Percentiles rank a stretch among this genome's conserved stretches.
These are phyloP conservation scores for Brachyhypopomus gauderio DNA, from an alignment of 2,113 vertebrate species.

Conservation along the genomic window DNA sequence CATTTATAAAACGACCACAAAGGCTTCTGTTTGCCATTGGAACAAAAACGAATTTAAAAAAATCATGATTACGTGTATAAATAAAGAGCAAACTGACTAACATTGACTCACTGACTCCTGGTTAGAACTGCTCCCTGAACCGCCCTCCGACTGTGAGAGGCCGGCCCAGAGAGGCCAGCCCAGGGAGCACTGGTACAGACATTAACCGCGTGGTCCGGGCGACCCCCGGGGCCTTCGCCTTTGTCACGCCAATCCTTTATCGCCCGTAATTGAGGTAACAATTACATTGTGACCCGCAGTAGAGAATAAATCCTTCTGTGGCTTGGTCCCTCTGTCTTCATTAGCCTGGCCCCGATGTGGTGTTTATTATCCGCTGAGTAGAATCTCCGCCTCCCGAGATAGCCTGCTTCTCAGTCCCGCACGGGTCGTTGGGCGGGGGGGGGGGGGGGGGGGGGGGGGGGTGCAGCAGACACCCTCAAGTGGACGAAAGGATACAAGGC, in stretches of 20 bases:
- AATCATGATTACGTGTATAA: background rate
- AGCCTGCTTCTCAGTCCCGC: background rate
- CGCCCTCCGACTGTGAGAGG: slow-evolving; percentile 5
- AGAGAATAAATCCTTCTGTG: slow-evolving; percentile 56
- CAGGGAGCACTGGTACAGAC: slow-evolving; percentile 58
- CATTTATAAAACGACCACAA: background rate
- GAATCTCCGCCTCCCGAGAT: slow-evolving; percentile 60
- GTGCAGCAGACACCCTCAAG: background rate
- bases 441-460: too few relatives aligned
- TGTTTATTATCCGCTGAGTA: slow-evolving; percentile 70
- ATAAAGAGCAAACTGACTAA: background rate
- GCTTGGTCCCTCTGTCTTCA: slow-evolving; percentile 69
- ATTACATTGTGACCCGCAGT: slow-evolving; percentile 68
- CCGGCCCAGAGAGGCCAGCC: slow-evolving; percentile 63
- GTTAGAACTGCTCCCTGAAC: background rate
- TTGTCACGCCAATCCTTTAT: slow-evolving; percentile 65
- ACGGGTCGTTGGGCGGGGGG: too few relatives aligned
- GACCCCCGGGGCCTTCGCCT: slow-evolving; percentile 62
- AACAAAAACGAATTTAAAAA: background rate
- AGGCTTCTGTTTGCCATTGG: background rate
- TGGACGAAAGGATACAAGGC: background rate
- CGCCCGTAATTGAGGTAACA: slow-evolving; percentile 66
- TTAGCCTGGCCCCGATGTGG: slow-evolving; percentile 67
- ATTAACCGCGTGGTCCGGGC: slow-evolving; percentile 32
- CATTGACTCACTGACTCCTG: slow-evolving; percentile 8